Percentiles rank a stretch among this genome's conserved stretches.
Evolutionary conservation across 2,888 invertebrate species (phyloP).

Genomic region (Melinaea marsaeus): DNA sequence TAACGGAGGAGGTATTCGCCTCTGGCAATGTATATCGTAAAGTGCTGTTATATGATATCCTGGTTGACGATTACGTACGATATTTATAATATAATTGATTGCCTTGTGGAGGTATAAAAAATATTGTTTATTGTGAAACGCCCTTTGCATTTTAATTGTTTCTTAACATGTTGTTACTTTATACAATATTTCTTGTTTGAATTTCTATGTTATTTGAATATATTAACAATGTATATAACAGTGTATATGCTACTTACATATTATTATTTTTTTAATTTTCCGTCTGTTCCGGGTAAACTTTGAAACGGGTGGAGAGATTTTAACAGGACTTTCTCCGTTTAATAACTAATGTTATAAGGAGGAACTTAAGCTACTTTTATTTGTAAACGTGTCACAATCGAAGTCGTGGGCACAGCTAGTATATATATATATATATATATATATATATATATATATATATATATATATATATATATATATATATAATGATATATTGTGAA

Average conservation of each 20-base stretch:
- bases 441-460: too few species aligned
- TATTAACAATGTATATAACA: too few species aligned
- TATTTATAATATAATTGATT: constrained; percentile 19
- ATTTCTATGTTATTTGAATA: neutral
- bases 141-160: constrained; percentile 1
- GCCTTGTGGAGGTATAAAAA: constrained; percentile 6
- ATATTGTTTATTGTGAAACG: neutral
- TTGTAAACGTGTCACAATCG: too few species aligned
- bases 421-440: neutral
- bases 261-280: too few species aligned
- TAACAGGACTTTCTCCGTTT: too few species aligned
- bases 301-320: too few species aligned
- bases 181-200: too few species aligned
- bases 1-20: constrained; percentile 35
- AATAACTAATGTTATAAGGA: too few species aligned
- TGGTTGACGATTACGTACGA: constrained; percentile 24
- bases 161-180: neutral
- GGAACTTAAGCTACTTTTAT: too few species aligned
- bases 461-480: neutral
- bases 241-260: too few species aligned
- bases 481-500: neutral
- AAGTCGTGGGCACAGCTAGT: neutral
- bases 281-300: too few species aligned
- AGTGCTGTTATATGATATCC: constrained; percentile 20
- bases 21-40: neutral